phyloP scores from a whole-genome alignment of 37 sponge, comb jelly and placozoan genomes.

The Aphrocallistes beatrix region DNA sequence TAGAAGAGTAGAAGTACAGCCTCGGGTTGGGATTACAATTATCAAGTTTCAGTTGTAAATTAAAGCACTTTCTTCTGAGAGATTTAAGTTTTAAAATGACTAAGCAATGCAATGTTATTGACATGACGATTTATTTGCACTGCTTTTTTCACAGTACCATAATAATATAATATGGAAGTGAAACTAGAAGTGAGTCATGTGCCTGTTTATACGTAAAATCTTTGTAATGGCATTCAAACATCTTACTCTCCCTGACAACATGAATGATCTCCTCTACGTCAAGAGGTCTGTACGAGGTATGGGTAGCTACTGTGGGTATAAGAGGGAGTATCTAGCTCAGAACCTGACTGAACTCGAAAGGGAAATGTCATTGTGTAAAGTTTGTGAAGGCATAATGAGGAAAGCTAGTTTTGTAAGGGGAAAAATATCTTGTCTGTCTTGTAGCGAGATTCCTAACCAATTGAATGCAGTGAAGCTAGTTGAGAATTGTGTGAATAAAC shows the following conservation, averaged over 20 bases:
- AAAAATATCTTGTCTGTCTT: not conserved
- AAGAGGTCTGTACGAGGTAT: not conserved
- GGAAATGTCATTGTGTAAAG: not conserved
- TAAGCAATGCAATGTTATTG: too few species aligned
- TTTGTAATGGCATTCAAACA: too few species aligned
- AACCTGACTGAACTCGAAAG: not conserved
- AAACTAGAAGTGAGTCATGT: too few species aligned
- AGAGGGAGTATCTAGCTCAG: not conserved
- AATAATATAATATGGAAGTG: too few species aligned
- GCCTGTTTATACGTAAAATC: too few species aligned
- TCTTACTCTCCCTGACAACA: constrained; percentile 17
- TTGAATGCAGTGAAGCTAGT: not conserved
- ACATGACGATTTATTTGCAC: too few species aligned
- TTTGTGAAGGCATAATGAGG: not conserved
- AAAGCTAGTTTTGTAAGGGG: not conserved
- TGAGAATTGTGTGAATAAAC: not conserved
- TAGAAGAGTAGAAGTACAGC: too few species aligned
- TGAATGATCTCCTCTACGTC: not conserved
- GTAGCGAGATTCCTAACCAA: not conserved
- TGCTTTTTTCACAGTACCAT: too few species aligned
- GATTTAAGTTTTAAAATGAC: too few species aligned
- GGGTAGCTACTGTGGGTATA: not conserved
- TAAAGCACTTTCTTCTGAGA: too few species aligned
- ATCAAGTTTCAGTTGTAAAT: too few species aligned
- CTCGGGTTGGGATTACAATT: too few species aligned